phyloP scores from a whole-genome alignment of 2,797 vertebrate species.

The Myotis daubentonii region DNA sequence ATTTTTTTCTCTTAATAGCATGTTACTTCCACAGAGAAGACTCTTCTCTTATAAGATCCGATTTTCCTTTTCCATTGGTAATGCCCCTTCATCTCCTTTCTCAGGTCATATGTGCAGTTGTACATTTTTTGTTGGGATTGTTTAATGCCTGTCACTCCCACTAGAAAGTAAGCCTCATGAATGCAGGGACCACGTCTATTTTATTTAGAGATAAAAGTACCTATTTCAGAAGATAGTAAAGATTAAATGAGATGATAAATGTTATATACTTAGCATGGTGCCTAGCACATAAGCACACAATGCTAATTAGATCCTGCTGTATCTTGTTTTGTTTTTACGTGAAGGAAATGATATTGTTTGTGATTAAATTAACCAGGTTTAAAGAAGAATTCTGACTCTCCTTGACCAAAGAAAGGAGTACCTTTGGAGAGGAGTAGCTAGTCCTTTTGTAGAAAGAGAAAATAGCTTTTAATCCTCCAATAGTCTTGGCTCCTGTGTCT shows the following conservation, averaged over 20 bases:
- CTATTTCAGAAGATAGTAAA: not conserved
- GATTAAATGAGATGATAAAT: not conserved
- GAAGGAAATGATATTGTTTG: constrained; percentile 4
- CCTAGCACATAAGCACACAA: not conserved
- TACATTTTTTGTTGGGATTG: not conserved
- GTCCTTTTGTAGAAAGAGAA: constrained; percentile 46
- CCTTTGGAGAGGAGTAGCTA: not conserved
- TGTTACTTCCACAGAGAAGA: not conserved
- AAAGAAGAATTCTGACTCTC: constrained; percentile 33
- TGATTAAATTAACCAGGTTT: constrained; percentile 40
- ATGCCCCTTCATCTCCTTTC: not conserved
- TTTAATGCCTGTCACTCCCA: not conserved
- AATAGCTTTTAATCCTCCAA: not conserved
- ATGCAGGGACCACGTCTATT: not conserved
- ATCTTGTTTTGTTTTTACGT: constrained; percentile 28
- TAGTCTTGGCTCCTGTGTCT: constrained; percentile 27
- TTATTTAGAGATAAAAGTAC: not conserved
- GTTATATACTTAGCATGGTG: not conserved
- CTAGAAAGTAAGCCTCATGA: constrained; percentile 8
- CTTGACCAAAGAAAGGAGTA: constrained; percentile 24
- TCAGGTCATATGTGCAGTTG: not conserved
- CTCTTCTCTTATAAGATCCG: not conserved
- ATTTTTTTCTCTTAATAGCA: not conserved
- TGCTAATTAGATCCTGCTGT: not conserved
- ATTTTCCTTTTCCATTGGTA: not conserved